Base-by-base conservation (phyloP, 2,113 vertebrate species). In the Rhombomys opimus region DNA sequence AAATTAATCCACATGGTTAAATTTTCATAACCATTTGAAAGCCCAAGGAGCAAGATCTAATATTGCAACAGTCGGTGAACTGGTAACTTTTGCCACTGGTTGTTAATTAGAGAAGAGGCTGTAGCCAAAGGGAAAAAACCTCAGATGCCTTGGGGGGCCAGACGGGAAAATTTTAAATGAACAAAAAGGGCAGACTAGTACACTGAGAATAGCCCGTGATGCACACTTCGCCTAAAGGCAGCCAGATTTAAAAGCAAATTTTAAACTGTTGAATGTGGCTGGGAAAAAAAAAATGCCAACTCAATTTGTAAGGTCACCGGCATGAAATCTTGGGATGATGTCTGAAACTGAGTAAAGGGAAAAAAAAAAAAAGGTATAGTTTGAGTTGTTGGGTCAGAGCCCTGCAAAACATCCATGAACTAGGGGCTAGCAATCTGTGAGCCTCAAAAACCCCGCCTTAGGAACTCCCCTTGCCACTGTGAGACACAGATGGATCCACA, bases 11-110 rank as follows among this genome's bases (percentile, higher is more conserved):
- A 89, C 38, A 59, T 38, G 59, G 80, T 68, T 87, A 86, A 35
- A 87, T 85, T 96, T 91, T 75, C 61, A 59, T 61, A 91, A 72
- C 30, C 59, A 50, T 95, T 91, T 93, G 77, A 96, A 94, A 87
- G 59, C 78, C 90, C 18, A 32, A 46, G 46, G 54, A 77, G 65
- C 20, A 57, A 97, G 85, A 76, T 72, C 59, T 70, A 76, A 75
- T 22, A 84, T 1, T 2, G 12, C 18, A 80, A 35, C 30, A 27
- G 14, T 59, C 54, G 41, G 76, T 35, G 78, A 84, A 78, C 50
- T 27, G 25, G 35, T 25, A 73, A 84, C 52, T 77, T 95, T 75
- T 65, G 85, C 87, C 46, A 68, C 6, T 84, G 85, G 67, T 57
- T 35, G 67, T 80, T 77, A 87, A 93, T 90, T 82, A 92, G 35